Evolutionary conservation across 2,888 invertebrate species (phyloP), one percentile per base, ranked within the genome.

Genomic region (Eupeodes latifasciatus): DNA sequence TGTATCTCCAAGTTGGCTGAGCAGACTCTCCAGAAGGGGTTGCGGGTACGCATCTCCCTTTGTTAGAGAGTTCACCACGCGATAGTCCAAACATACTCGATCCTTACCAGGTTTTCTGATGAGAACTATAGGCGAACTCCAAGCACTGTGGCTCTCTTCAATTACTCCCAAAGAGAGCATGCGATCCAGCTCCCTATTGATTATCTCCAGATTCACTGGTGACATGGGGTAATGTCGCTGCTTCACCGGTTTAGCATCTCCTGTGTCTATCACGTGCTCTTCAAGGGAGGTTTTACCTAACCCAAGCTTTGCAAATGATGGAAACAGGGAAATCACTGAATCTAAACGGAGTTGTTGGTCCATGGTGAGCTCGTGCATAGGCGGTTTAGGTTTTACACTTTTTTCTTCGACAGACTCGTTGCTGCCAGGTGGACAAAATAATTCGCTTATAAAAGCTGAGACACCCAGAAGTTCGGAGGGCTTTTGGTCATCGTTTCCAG

Each of bases 111-210:
- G 55, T 55, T 55, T 55, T 55, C 55, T 55, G 55, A 55, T 55
- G 19, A 55, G 55, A 55, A 19, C 55, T 19, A 55, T 55, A 19
- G 55, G 55, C 10, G 55, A 55, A 55, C 55, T 55, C 55, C 19
- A 55, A 55, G 55, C 55, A 55, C 55, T 55, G 55, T 55, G 55
- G 4, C 55, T 55, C 55, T 55, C 19, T 55, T 55, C 55, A 55
- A 55, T 55, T 19, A 55, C 55, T 55, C 40, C 40, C 40, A 69
- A 53, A n/a, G 36, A 55, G 14, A 71, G 55, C 71, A 71, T 71
- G 57, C 71, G 57, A 71, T 57, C 57, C 71, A 71, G 57, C 71
- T 71, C 71, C 55, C 40, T 55, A 71, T 71, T 55, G 55, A 71
- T 53, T 19, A 57, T 55, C 40, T 71, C 55, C 59, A 59, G 59